Evolutionary conservation across 2,888 invertebrate species (phyloP).

Genomic region (Dynastes tityus): DNA sequence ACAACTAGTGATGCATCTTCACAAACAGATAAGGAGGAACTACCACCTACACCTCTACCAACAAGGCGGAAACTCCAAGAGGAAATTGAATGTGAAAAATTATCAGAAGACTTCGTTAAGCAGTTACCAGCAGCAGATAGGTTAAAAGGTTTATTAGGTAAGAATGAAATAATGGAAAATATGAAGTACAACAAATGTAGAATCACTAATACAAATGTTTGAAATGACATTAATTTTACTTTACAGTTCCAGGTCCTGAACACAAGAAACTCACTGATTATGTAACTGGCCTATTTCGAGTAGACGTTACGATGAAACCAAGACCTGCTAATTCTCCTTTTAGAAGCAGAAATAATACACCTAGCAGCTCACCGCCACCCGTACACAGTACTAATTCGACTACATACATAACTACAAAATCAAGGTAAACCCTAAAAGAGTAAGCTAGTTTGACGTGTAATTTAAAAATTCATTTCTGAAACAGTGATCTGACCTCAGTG

Average conservation of each 20-base stretch:
- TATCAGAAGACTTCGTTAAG: constrained; percentile 77
- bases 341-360: constrained; percentile 66
- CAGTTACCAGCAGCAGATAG: constrained; percentile 78
- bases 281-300: constrained; percentile 78
- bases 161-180: constrained; percentile 56
- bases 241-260: constrained; percentile 76
- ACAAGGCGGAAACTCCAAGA: constrained; percentile 79
- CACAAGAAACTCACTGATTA: constrained; percentile 81
- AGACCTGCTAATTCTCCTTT: constrained; percentile 70
- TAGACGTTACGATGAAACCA: constrained; percentile 73
- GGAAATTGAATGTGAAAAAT: constrained; percentile 85
- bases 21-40: constrained; percentile 69
- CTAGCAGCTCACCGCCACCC: constrained; percentile 66
- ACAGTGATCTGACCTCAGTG: constrained; percentile 35
- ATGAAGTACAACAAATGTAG: not conserved
- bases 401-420: constrained; percentile 55
- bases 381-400: constrained; percentile 56
- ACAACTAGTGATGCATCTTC: constrained; percentile 75
- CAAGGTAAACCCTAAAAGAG: constrained; percentile 58
- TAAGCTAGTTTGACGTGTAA: not conserved
- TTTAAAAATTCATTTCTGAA: not conserved
- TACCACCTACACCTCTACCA: constrained; percentile 69
- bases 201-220: not conserved
- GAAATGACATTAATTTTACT: not conserved
- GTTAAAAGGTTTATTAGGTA: constrained; percentile 78